Percentiles rank a stretch among this genome's conserved stretches.
These are phyloP conservation scores for Apostichopus parvimensis DNA, from an alignment of 35 echinoderm and acorn worm genomes.

Conservation along the genomic window DNA sequence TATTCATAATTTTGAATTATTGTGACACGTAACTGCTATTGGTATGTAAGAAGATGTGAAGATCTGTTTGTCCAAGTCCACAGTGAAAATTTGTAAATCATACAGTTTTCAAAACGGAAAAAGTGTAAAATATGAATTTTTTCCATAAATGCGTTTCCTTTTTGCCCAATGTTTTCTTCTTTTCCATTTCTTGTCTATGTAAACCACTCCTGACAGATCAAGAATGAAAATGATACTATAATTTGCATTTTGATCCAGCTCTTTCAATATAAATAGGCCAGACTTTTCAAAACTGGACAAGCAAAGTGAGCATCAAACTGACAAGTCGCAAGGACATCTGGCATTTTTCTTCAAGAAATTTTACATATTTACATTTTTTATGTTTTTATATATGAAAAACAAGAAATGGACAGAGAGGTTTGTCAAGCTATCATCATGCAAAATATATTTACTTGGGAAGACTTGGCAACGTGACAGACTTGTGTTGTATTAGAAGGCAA, in stretches of 20 bases:
- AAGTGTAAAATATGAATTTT: too few species aligned
- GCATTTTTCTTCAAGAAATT: not conserved
- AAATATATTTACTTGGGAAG: not conserved
- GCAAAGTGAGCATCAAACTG: not conserved
- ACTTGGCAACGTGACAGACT: too few species aligned
- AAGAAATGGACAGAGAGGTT: not conserved
- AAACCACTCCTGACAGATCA: not conserved
- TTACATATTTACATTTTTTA: not conserved
- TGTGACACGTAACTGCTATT: too few species aligned
- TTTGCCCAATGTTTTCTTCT: not conserved
- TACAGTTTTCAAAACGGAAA: too few species aligned
- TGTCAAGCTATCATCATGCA: not conserved
- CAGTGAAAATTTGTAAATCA: too few species aligned
- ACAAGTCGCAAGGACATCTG: constrained; percentile 8
- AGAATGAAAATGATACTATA: not conserved
- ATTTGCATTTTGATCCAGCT: constrained; percentile 5
- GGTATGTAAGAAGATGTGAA: too few species aligned
- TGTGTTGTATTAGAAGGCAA: too few species aligned
- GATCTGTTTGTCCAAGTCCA: too few species aligned
- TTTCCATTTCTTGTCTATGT: not conserved
- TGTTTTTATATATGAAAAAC: not conserved
- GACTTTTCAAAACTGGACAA: constrained; percentile 1
- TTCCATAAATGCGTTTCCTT: not conserved
- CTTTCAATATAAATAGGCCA: constrained; percentile 8
- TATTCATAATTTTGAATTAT: too few species aligned